Percentiles rank a stretch among this genome's conserved stretches.
Conservation (phyloP, 2,113 vertebrate species). For the Takifugu flavidus region DNA sequence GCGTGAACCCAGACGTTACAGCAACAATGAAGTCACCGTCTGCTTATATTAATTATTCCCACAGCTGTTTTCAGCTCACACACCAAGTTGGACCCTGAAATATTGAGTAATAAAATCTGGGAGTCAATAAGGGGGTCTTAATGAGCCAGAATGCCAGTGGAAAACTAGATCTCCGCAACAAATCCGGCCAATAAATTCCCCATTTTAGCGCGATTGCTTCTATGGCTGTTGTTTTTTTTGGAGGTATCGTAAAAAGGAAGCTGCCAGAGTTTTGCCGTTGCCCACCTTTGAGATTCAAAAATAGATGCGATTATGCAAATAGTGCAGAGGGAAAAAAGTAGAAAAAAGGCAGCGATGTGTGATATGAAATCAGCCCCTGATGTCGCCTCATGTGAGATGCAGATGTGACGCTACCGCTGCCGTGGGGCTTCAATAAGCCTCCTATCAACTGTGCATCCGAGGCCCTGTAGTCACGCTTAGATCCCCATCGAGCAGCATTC, state of each 20-base stretch:
- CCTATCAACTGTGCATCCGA: neutral
- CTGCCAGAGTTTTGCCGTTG: too few species aligned
- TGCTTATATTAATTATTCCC: conserved; percentile 19
- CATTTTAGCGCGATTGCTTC: too few species aligned
- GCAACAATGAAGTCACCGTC: conserved; percentile 27
- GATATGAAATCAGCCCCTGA: conserved; percentile 25
- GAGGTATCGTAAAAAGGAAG: too few species aligned
- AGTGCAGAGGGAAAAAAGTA: neutral
- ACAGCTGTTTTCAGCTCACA: conserved; percentile 33
- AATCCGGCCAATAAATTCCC: too few species aligned
- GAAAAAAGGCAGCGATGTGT: conserved; percentile 2
- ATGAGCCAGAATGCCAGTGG: neutral
- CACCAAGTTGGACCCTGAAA: conserved; percentile 1
- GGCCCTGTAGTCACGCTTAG: neutral
- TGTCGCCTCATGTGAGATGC: conserved; percentile 4
- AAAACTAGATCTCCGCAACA: neutral
- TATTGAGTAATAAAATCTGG: neutral
- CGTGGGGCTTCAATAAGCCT: neutral
- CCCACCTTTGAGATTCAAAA: neutral
- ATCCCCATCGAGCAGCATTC: conserved; percentile 1
- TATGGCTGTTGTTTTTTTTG: too few species aligned
- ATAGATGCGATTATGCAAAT: conserved; percentile 18
- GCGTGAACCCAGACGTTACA: conserved; percentile 23
- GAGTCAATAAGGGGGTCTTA: conserved; percentile 6
- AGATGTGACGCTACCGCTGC: neutral